Evolutionary conservation across 2,113 vertebrate species (phyloP), one percentile per base, ranked within the genome.

Genomic region (Smithornis capensis): DNA sequence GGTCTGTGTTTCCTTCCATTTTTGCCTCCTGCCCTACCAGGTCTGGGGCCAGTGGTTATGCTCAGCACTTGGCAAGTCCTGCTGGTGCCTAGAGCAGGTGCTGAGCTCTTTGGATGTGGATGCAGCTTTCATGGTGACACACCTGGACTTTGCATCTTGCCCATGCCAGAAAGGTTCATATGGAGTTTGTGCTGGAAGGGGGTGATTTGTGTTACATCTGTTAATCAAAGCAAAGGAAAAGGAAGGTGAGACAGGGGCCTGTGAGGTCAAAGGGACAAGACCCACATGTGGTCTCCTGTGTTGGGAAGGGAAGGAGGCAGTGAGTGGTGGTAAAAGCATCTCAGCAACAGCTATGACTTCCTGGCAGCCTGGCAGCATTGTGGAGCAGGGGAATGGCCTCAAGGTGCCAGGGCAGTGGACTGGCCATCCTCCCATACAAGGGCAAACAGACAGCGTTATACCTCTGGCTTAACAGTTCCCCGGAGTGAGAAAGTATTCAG

Each of bases 271-370:
- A 82, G 75, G 29, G 53, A 60, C 12, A 67, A 75, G 55, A 52
- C 4, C 5, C 12, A 17, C 19, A 7, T 3, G 2, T 1, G 1
- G 11, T 91, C 7, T 27, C 27, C 10, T 73, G 18, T 3, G 2
- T 2, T 8, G 18, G 33, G 14, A 50, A 16, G 18, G 31, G 21
- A 29, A 77, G 38, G 33, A 65, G 55, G 28, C 50, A 57, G 79
- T 49, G 40, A 6, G 13, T 29, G n/a, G 13, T 65, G 45, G 53
- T 65, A 22, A 74, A 42, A 88, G 22, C 78, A 19, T 35, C 63
- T 86, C 79, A 31, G 62, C 18, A 14, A 4, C 0, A 3, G 31
- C 7, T 40, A 29, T 75, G 44, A n/a, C 42, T 37, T 49, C 65
- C 45, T n/a, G 1, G 0, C 29, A 44, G 42, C 33, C 47, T 24